A percentile compares a stretch with the other conserved stretches of the same genome.
Evolutionary conservation across 1,140 invertebrate species (phyloP).

Genomic region (Calephelis nemesis): DNA sequence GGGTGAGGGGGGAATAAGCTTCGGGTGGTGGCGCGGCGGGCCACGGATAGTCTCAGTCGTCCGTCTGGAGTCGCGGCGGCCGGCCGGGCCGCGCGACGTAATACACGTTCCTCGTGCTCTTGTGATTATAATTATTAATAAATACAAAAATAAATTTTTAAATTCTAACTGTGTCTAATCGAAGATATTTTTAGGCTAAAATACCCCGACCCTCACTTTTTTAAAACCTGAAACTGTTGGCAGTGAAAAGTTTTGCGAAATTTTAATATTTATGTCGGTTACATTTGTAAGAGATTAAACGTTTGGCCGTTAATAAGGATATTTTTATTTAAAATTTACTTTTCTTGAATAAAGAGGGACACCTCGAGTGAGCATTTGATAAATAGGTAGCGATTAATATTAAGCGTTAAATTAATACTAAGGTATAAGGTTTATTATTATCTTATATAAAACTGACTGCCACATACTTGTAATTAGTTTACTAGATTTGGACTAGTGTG

Average conservation of each 20-base stretch:
- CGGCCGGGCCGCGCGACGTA: constrained; percentile 71
- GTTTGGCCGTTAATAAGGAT: constrained; percentile 72
- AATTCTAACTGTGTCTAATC: constrained; percentile 67
- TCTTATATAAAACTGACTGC: constrained; percentile 52
- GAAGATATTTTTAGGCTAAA: constrained; percentile 76
- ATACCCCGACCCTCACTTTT: constrained; percentile 59
- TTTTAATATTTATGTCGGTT: constrained; percentile 78
- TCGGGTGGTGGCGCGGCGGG: constrained; percentile 48
- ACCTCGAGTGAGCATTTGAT: constrained; percentile 59
- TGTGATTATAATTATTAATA: constrained; percentile 76
- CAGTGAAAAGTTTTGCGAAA: constrained; percentile 70
- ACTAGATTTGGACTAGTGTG: constrained; percentile 48
- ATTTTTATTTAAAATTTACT: constrained; percentile 72
- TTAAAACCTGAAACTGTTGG: constrained; percentile 62
- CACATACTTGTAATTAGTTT: constrained; percentile 50
- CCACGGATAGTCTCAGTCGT: constrained; percentile 66
- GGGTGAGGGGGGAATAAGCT: constrained; percentile 32
- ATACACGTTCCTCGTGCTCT: constrained; percentile 77
- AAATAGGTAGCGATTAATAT: constrained; percentile 50
- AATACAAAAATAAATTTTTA: constrained; percentile 63
- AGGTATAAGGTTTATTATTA: constrained; percentile 44
- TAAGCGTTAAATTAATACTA: constrained; percentile 53
- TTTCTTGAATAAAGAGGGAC: constrained; percentile 58
- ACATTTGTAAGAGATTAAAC: constrained; percentile 75
- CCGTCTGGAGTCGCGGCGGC: constrained; percentile 75